Evolutionary conservation across 2,888 invertebrate species (phyloP), one percentile per base, ranked within the genome.

Genomic region (Melieria crassipennis): DNA sequence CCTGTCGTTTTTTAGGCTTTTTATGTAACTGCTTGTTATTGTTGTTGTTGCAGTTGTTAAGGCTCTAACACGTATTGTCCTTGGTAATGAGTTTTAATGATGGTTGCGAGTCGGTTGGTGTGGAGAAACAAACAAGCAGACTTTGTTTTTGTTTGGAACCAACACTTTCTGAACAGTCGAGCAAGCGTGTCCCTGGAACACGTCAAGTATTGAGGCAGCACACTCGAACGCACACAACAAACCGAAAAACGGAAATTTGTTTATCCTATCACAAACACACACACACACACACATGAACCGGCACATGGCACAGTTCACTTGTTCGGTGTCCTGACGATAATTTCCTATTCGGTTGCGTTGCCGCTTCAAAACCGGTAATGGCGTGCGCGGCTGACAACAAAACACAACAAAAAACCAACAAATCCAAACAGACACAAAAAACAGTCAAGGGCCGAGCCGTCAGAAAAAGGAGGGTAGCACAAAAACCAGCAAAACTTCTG

Each of bases 351-450:
- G 50, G 9, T 67, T 43, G 48, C 58, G 45, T 67, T 60, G 11
- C 48, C 67, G 58, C 13, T 50, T 43, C 50, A 46, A 60, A 60
- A 67, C 67, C 60, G 58, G 67, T 67, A 67, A 67, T 60, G 11
- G 50, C 67, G 16, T n/a, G 60, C 48, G 43, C 42, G 57, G 50
- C 60, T 60, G 45, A 45, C 58, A 58, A 45, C 47, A 30, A 30
- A 30, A 13, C 45, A 50, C 16, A 16, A 61, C n/a, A 16, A 7
- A 6, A 5, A 11, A 30, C 30, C 30, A 16, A 7, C 10, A 5
- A 11, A 30, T 2, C 30, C 7, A 10, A n/a, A 46, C 10, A 5
- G 55, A 7, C 16, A 3, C 10, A 46, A 45, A 45, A 47, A 43
- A 45, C 16, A 46, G 42, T 30, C 30, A 30, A 30, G 30, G 30